Evolutionary conservation across 2,797 vertebrate genomes (phyloP), one percentile per base, ranked within the genome.

Genomic region (Siniperca scherzeri): DNA sequence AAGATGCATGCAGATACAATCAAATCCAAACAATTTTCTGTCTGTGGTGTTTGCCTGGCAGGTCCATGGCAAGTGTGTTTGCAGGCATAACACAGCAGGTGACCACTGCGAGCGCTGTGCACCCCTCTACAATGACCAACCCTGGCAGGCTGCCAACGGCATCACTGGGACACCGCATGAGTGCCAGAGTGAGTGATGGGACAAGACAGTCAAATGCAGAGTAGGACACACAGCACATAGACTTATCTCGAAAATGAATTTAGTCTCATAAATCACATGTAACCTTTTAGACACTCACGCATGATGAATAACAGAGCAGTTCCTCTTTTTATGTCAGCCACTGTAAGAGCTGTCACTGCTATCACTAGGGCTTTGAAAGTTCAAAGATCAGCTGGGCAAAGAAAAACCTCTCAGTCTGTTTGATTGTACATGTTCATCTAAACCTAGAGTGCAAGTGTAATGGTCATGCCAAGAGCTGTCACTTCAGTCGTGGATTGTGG

Each of bases 31-130:
- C 30, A 33, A n/a, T 27, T 87, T 74, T 42, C 36, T 70, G 13
- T 60, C 4, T 74, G 57, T 19, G 71, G 7, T 70, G n/a, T 86
- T 71, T 82, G 27, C 50, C 59, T 21, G 16, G 0, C 83, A 99
- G 98, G 95, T 99, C 81, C 97, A 99, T 10, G 98, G 98, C 66
- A 97, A 96, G 81, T 99, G 98, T 82, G 96, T 98, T 68, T 99
- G 98, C 93, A 97, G 96, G 89, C 98, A 99, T 94, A 97, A 99
- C 92, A 98, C 98, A 0, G 97, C 95, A 1, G 98, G 98, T 3
- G 91, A 96, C 81, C 98, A 99, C 93, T 99, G 98, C 88, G 96
- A 98, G 89, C 95, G 84, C 70, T 99, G 98, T 0, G 96, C 97
- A 13, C 94, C 96, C 0, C 94, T 99, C 72, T 97, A 97, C 95